phyloP scores from a whole-genome alignment of 1,140 invertebrate genomes.

The Scaptomyza montana region DNA sequence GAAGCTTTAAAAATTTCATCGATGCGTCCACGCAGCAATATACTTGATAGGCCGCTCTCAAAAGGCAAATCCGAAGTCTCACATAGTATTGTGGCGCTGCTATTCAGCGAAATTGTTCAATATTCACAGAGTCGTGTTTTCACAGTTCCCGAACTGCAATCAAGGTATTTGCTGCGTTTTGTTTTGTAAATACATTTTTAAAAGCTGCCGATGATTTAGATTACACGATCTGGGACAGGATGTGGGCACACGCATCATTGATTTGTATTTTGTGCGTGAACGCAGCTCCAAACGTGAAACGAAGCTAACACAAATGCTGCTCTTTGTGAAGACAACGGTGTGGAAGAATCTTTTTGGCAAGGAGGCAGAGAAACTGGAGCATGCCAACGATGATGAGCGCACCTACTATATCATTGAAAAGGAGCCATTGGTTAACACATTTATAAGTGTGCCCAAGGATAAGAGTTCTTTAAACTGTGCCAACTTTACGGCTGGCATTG shows the following conservation, averaged over 20 bases:
- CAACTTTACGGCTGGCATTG: slow-evolving; percentile 98
- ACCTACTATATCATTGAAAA: slow-evolving; percentile 99
- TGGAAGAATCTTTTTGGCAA: slow-evolving; percentile 99
- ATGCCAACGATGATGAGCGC: slow-evolving; percentile 98
- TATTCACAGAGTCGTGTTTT: slow-evolving; percentile 98
- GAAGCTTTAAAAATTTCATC: slow-evolving; percentile 82
- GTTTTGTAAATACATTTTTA: neutral
- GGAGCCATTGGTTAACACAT: slow-evolving; percentile 97
- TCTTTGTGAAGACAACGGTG: slow-evolving; percentile 97
- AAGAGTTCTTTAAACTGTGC: slow-evolving; percentile 99
- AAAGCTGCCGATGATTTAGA: slow-evolving; percentile 84
- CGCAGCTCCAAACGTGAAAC: slow-evolving; percentile 97
- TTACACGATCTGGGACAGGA: slow-evolving; percentile 96
- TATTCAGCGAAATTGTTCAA: slow-evolving; percentile 99
- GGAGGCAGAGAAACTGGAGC: slow-evolving; percentile 99
- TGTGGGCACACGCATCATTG: slow-evolving; percentile 96
- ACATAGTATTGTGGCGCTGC: slow-evolving; percentile 95
- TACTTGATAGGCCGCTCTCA: slow-evolving; percentile 95
- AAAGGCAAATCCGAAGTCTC: slow-evolving; percentile 96
- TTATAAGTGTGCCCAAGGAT: slow-evolving; percentile 98
- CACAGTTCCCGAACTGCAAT: slow-evolving; percentile 96
- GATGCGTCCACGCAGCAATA: slow-evolving; percentile 89
- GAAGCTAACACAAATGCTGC: slow-evolving; percentile 96
- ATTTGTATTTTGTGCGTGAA: slow-evolving; percentile 96
- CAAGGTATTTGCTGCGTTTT: slow-evolving; percentile 47